Base-by-base conservation (phyloP, 2,888 invertebrate species). In the Melanotus villosus region DNA sequence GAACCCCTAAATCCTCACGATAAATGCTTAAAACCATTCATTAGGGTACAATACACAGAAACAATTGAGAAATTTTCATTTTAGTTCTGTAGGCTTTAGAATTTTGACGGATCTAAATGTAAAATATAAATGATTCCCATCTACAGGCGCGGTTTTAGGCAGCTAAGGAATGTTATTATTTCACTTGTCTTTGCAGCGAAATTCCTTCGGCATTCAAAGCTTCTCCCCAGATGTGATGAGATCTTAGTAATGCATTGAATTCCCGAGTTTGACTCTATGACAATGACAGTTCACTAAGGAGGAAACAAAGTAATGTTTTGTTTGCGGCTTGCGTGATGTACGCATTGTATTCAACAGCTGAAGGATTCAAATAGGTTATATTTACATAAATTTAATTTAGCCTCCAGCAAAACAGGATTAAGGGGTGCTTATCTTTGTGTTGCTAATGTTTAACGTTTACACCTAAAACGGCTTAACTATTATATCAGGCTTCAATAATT, bases 91-190 rank as follows among this genome's bases (percentile, higher is more conserved):
- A 18, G 58, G 68, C 70, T 66, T 66, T 52, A 70, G 38, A 70
- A 70, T 59, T 67, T 70, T 70, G 59, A 67, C 67, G 50, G 54
- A 59, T 58, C 63, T 67, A 56, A 74, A 75, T 71, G 73, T 74
- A 68, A 76, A 76, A 76, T 75, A 75, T 73, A 76, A 76, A 73
- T 73, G 74, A 73, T 71, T 71, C 71, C 66, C 74, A 74, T 75
- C 73, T 71, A 72, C 65, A 62, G 71, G 58, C 70, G 67, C 68
- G 74, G 70, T 72, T 73, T 67, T 66, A 68, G 68, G 65, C 67
- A 65, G 73, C 73, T 75, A 75, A 73, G 72, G 66, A 75, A 75
- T 71, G 75, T 73, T 75, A 75, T 74, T 75, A 76, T 76, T 76
- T 75, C 73, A 70, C 72, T 76, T 73, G 76, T 75, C 73, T 73